Conservation (phyloP, 2,113 vertebrate genomes). For the Campylomormyrus tamandua region DNA sequence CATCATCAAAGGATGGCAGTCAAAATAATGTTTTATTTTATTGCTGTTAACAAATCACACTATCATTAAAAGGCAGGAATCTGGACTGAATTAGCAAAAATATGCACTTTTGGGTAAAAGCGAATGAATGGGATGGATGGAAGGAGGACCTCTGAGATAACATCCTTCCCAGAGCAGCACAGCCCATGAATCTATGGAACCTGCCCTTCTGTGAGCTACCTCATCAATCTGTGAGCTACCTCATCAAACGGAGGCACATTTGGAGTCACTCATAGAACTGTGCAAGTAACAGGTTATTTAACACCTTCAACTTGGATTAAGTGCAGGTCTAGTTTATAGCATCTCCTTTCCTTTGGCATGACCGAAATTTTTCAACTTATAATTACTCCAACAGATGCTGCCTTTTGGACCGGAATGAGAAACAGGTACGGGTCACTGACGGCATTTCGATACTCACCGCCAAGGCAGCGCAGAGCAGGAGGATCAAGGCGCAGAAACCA, state of each 20-base stretch:
- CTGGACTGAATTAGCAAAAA: not conserved
- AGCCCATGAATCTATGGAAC: not conserved
- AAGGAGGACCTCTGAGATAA: not conserved
- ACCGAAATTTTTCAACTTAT: not conserved
- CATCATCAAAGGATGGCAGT: not conserved
- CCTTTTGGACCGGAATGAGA: not conserved
- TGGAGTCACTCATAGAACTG: not conserved
- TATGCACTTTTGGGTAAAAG: not conserved
- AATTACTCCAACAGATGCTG: not conserved
- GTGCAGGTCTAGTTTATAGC: not conserved
- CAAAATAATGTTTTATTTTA: not conserved
- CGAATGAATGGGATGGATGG: not conserved
- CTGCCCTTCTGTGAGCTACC: not conserved
- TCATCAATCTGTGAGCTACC: not conserved
- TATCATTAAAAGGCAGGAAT: not conserved
- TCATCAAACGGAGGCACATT: not conserved
- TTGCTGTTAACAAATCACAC: not conserved
- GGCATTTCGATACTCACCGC: conserved; percentile 27
- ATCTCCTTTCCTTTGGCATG: not conserved
- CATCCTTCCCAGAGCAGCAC: not conserved
- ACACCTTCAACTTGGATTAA: not conserved
- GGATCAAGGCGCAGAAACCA: conserved; percentile 20
- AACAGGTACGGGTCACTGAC: not conserved
- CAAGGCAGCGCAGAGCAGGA: conserved; percentile 29
- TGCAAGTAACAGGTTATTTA: not conserved